These are phyloP conservation scores for Drosophila neotestacea DNA, from an alignment of 2,888 invertebrate genomes.

Conservation along the genomic window DNA sequence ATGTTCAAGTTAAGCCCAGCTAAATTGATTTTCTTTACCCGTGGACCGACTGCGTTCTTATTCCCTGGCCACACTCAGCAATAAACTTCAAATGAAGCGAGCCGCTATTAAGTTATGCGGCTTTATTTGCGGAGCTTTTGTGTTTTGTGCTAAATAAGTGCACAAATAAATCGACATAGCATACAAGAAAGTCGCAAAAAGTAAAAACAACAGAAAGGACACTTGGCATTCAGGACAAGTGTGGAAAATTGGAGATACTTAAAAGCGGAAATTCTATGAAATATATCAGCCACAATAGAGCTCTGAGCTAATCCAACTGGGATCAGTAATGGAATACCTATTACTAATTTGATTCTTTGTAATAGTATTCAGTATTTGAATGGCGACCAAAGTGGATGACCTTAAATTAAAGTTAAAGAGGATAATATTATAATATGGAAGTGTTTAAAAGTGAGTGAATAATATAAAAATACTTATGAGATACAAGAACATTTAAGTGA, in stretches of 20 bases:
- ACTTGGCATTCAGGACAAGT: constrained; percentile 26
- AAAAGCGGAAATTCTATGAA: constrained; percentile 14
- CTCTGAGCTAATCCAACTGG: constrained; percentile 34
- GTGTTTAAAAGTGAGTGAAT: no score
- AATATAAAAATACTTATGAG: no score
- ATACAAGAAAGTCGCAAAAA: constrained; percentile 18
- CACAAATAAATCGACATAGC: constrained; percentile 74
- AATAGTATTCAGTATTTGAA: not conserved
- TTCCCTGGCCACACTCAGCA: constrained; percentile 56
- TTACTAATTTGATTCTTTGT: constrained; percentile 36
- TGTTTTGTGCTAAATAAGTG: constrained; percentile 73
- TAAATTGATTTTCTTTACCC: constrained; percentile 79
- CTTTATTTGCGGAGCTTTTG: constrained; percentile 66
- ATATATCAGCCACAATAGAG: not conserved
- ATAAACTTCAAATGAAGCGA: constrained; percentile 81
- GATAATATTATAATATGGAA: no score
- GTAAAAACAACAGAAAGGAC: constrained; percentile 24
- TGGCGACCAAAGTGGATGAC: not conserved
- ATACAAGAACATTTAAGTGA: no score
- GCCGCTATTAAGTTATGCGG: constrained; percentile 79
- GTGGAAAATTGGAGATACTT: constrained; percentile 24
- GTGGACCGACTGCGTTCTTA: constrained; percentile 45
- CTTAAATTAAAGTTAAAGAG: no score
- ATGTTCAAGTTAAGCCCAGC: constrained; percentile 78
- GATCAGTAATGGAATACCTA: constrained; percentile 31